These are phyloP conservation scores for Heterodera carotae DNA, from an alignment of 1,140 invertebrate genomes.

Conservation along the genomic window DNA sequence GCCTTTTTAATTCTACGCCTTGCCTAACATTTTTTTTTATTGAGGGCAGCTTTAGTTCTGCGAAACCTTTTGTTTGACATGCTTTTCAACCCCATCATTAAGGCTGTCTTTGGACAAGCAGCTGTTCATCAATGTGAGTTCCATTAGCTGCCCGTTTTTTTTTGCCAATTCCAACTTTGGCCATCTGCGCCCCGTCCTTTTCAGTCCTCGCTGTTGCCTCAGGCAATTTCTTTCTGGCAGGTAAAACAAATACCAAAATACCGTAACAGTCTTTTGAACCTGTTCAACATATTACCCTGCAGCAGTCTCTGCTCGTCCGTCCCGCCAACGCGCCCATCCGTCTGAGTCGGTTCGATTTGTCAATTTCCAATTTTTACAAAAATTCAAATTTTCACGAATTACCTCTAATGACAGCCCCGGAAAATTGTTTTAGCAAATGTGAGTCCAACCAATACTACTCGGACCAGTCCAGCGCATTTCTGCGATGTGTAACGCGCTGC, in stretches of 20 bases:
- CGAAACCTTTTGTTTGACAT: not conserved
- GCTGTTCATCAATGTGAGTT: slow-evolving; percentile 42
- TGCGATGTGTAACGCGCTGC: slow-evolving; percentile 43
- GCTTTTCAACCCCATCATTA: no score
- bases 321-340: slow-evolving; percentile 41
- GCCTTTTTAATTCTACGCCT: no score
- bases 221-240: slow-evolving; percentile 41
- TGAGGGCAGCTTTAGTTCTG: not conserved
- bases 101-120: slow-evolving; percentile 32
- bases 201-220: slow-evolving; percentile 39
- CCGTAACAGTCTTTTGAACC: not conserved
- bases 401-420: no score
- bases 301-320: slow-evolving; percentile 39
- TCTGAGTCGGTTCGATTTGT: slow-evolving; percentile 28
- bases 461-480: slow-evolving; percentile 29
- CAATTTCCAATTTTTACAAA: not conserved
- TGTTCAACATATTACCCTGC: not conserved
- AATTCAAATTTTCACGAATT: no score
- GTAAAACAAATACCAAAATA: no score
- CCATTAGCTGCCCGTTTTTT: slow-evolving; percentile 2
- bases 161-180: not conserved
- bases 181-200: not conserved
- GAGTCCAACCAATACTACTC: slow-evolving; percentile 43
- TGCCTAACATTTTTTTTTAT: slow-evolving; percentile 12
- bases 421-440: slow-evolving; percentile 41